Evolutionary conservation across 2,113 vertebrate genomes (phyloP), one percentile per base, ranked within the genome.

Genomic region (Excalfactoria chinensis): DNA sequence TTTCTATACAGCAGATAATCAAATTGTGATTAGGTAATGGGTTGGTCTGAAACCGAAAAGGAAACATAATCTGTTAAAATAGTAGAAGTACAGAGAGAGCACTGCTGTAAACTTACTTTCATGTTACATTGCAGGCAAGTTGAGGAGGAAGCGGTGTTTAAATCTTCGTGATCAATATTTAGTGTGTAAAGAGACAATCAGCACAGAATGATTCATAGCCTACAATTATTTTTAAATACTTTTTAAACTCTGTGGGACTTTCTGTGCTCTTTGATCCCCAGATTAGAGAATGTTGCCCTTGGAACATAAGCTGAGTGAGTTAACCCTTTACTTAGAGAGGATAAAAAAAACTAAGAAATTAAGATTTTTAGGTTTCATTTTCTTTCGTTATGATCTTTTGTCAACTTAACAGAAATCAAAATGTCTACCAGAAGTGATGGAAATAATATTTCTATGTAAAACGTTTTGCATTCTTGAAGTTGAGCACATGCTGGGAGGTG

Each of bases 131-230:
- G 67, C 72, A 13, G 92, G 56, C 67, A 66, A 86, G 60, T 79
- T 80, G 93, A 95, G 46, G 56, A 93, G 84, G 80, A 90, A 86
- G 22, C 76, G 51, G 49, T 81, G 48, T 63, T 7, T 80, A 59
- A 48, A 49, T 84, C 67, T 26, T 82, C 53, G 55, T 78, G 34
- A 78, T 90, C 82, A 46, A 9, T 92, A 74, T 73, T 94, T 93
- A 84, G 26, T 77, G 32, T 82, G 76, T 90, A 63, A 67, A 46
- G 16, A 70, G 53, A 25, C 46, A 64, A n/a, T 55, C 25, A 1
- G 1, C 76, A 14, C 25, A 8, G 58, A 71, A 41, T 78, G 80
- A 91, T 80, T 92, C 67, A 43, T 51, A 49, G 12, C 25, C 17
- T 86, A 6, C 86, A 67, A 35, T 88, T 92, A 78, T 49, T 83